Evolutionary conservation across 2,888 invertebrate species (phyloP).

Genomic region (Plagodis pulveraria): DNA sequence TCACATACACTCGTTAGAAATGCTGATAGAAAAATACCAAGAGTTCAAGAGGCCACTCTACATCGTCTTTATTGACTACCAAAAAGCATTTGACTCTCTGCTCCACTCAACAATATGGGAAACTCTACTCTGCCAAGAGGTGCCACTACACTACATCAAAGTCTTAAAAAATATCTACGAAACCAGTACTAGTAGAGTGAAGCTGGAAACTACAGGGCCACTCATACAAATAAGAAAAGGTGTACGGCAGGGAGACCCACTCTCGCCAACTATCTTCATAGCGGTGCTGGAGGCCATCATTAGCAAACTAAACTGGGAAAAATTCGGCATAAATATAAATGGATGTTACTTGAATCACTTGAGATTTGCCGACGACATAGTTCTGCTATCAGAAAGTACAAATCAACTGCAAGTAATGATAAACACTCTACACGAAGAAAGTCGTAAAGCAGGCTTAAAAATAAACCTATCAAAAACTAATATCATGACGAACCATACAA

Average conservation of each 20-base stretch:
- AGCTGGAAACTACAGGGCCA: conserved; percentile 8
- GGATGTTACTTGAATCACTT: not conserved
- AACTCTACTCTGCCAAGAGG: conserved; percentile 7
- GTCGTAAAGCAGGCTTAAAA: conserved; percentile 29
- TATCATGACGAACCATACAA: conserved; percentile 28
- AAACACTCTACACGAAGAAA: conserved; percentile 24
- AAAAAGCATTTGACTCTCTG: conserved; percentile 7
- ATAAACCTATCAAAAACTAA: conserved; percentile 34
- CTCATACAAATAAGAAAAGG: conserved; percentile 17
- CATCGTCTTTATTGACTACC: not conserved
- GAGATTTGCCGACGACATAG: conserved; percentile 20
- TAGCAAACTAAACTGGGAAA: conserved; percentile 10
- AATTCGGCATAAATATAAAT: conserved; percentile 11
- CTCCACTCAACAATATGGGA: conserved; percentile 23
- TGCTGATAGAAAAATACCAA: conserved; percentile 28
- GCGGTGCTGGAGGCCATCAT: conserved; percentile 1
- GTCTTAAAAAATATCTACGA: conserved; percentile 24
- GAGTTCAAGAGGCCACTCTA: conserved; percentile 11
- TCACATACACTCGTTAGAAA: conserved; percentile 21
- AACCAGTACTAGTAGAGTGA: conserved; percentile 22
- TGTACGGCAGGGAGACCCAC: conserved; percentile 16
- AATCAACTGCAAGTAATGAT: conserved; percentile 12
- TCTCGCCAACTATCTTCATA: conserved; percentile 18
- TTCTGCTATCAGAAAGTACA: conserved; percentile 10
- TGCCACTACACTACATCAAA: conserved; percentile 19